Base-by-base conservation (phyloP, 2,113 vertebrate species). In the Ptychochromis oligacanthus region DNA sequence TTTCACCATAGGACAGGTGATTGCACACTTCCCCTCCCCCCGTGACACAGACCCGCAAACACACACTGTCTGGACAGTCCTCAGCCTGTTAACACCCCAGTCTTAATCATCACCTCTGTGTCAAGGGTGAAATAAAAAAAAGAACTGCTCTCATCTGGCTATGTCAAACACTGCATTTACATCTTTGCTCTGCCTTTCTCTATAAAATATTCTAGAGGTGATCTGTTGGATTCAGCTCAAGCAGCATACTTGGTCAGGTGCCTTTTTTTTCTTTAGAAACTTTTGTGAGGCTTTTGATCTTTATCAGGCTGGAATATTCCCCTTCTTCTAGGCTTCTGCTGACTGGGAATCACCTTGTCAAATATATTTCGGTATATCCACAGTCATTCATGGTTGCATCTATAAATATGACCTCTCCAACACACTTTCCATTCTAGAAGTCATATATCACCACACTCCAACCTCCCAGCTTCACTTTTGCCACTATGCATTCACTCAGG, bases 31-130 rank as follows among this genome's bases (percentile, higher is more conserved):
- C 70, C 75, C 88, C 57, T 87, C 84, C 84, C 75, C 65, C 77
- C 61, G 8, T 67, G 34, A 84, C 58, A 80, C 54, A 62, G 54
- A 75, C 67, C 84, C 54, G 56, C 65, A 83, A 49, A 88, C 79
- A 84, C 88, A 90, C 87, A 5, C 43, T n/a, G 85, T 86, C 83
- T 87, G 82, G 88, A 82, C 85, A 87, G 84, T 90, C 91, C 80
- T 46, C 87, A 82, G 88, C 88, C 90, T 86, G 89, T 91, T 91
- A 87, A 94, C 91, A 90, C 90, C 89, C 90, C 65, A 4, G 74
- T 81, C 88, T 86, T 88, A 93, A 93, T 94, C 93, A 89, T 93
- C 91, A 90, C 88, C 82, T 91, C 82, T 3, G 78, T 91, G 87
- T 84, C 91, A 89, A 7, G 58, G 74, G 81, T 83, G 88, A 91